These are phyloP conservation scores for Cherax quadricarinatus DNA, from an alignment of 1,140 invertebrate species.

Conservation along the genomic window DNA sequence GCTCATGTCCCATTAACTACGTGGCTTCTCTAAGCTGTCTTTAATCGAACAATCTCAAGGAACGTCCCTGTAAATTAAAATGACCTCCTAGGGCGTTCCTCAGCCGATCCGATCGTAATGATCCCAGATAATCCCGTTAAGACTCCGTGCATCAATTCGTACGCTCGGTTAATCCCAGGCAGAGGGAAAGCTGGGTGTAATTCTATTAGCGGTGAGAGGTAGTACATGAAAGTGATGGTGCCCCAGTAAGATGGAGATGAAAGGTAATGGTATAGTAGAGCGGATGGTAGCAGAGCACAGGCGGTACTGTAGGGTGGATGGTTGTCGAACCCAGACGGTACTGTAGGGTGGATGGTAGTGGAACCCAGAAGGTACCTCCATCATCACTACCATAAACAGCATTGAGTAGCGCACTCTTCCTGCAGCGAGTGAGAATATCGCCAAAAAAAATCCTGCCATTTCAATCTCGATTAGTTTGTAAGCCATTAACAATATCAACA, in stretches of 20 bases:
- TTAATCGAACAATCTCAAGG: constrained; percentile 9
- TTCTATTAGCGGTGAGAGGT: constrained; percentile 26
- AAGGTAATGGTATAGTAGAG: too few relatives aligned
- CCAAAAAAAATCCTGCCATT: too few relatives aligned
- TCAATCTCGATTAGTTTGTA: too few relatives aligned
- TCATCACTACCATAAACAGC: too few relatives aligned
- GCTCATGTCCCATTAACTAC: too few relatives aligned
- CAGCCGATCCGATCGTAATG: constrained; percentile 35
- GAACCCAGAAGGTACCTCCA: too few relatives aligned
- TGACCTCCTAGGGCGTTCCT: constrained; percentile 14
- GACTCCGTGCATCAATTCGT: constrained; percentile 25
- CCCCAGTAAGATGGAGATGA: constrained; percentile 17
- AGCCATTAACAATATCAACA: too few relatives aligned
- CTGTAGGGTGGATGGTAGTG: too few relatives aligned
- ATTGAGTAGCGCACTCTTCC: too few relatives aligned
- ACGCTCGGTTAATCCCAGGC: constrained; percentile 30
- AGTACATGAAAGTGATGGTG: background rate
- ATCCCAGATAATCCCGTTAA: constrained; percentile 34
- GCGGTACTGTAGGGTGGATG: too few relatives aligned
- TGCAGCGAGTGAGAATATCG: too few relatives aligned
- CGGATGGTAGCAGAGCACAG: background rate
- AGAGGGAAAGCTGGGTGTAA: constrained; percentile 27
- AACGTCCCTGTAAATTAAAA: constrained; percentile 31
- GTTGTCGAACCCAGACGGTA: too few relatives aligned
- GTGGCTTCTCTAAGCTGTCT: background rate